Percentiles rank a stretch among this genome's conserved stretches.
phyloP scores from a whole-genome alignment of 1,140 invertebrate genomes.

The Lepidurus apus region DNA sequence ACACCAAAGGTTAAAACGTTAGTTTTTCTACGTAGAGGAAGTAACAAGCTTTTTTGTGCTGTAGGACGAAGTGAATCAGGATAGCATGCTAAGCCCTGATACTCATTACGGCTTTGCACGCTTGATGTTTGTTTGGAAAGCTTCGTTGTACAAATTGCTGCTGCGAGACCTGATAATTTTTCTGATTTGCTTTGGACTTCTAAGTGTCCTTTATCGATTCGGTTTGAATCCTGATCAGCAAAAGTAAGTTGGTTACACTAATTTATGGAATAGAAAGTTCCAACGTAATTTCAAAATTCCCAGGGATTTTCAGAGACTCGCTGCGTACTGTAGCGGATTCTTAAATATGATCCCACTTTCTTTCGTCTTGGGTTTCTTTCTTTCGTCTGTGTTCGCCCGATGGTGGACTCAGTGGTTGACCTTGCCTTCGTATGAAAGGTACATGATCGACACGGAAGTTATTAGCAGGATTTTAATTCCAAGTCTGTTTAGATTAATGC shows the following conservation, averaged over 20 bases:
- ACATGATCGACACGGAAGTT: background rate
- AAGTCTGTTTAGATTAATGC: slow-evolving; percentile 53
- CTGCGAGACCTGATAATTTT: slow-evolving; percentile 64
- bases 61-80: background rate
- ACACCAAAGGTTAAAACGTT: background rate
- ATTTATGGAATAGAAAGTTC: slow-evolving; percentile 26
- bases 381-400: slow-evolving; percentile 43
- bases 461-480: background rate
- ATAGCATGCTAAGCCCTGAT: background rate
- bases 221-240: slow-evolving; percentile 53
- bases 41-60: background rate
- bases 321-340: slow-evolving; percentile 69
- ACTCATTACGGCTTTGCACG: slow-evolving; percentile 55
- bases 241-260: slow-evolving; percentile 46
- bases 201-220: slow-evolving; percentile 60
- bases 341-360: slow-evolving; percentile 73
- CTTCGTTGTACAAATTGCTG: slow-evolving; percentile 69
- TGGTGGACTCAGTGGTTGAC: slow-evolving; percentile 10
- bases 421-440: background rate
- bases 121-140: slow-evolving; percentile 66
- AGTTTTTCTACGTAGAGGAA: background rate
- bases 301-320: slow-evolving; percentile 66
- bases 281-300: slow-evolving; percentile 20
- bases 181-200: slow-evolving; percentile 51
- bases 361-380: slow-evolving; percentile 86